phyloP scores from a whole-genome alignment of 2,797 vertebrate species.

The Alauda arvensis region DNA sequence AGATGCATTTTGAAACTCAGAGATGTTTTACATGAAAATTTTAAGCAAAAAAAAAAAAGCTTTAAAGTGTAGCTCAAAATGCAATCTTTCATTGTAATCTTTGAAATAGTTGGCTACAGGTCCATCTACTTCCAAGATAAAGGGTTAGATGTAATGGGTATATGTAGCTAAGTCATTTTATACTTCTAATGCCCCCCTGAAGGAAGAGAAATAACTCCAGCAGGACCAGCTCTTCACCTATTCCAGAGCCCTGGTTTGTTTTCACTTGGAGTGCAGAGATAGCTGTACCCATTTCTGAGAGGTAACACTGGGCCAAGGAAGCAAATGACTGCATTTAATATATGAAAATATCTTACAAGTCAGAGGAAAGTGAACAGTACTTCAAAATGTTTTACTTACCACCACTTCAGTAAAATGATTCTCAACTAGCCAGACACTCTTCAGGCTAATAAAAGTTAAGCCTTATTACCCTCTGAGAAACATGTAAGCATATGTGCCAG shows the following conservation, averaged over 20 bases:
- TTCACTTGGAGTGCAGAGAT: not conserved
- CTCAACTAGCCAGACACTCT: not conserved
- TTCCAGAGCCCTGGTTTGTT: not conserved
- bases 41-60: not conserved
- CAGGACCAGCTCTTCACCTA: not conserved
- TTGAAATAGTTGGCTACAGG: not conserved
- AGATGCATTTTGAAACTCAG: not conserved
- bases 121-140: not conserved
- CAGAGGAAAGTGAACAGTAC: not conserved
- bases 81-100: not conserved
- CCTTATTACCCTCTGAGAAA: not conserved
- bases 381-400: not conserved
- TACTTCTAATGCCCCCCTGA: not conserved
- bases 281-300: not conserved
- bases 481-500: not conserved
- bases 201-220: not conserved
- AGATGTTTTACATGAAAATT: not conserved
- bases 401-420: not conserved
- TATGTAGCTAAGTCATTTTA: fast-evolving
- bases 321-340: not conserved
- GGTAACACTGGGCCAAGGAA: not conserved
- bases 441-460: not conserved
- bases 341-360: not conserved
- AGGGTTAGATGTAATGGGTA: not conserved
- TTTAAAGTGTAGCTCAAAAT: not conserved